These are phyloP conservation scores for Camponotus pennsylvanicus DNA, from an alignment of 1,140 invertebrate genomes.

Conservation along the genomic window DNA sequence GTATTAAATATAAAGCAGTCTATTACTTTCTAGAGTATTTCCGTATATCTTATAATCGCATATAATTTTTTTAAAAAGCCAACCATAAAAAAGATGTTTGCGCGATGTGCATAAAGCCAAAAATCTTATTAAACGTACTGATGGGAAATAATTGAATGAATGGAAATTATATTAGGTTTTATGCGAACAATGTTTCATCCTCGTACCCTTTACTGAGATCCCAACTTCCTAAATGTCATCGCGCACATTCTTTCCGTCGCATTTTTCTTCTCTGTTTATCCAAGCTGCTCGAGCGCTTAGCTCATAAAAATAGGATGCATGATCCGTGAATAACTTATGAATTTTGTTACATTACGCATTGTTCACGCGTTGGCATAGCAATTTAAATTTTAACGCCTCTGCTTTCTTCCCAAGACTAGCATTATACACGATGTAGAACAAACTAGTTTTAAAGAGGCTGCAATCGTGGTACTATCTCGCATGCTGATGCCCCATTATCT, in stretches of 20 bases:
- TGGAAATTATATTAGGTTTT: background rate
- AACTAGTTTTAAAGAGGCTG: conserved; percentile 33
- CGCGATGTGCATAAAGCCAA: background rate
- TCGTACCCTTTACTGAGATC: conserved; percentile 25
- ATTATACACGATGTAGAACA: background rate
- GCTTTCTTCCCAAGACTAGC: background rate
- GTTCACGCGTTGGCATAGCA: conserved; percentile 29
- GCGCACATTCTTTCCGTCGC: background rate
- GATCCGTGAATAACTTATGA: conserved; percentile 13
- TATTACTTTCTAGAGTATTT: background rate
- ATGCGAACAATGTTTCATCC: conserved; percentile 18
- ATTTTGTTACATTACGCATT: conserved; percentile 4
- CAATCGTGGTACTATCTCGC: background rate
- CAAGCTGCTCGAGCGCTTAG: background rate
- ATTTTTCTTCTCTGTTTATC: conserved; percentile 39
- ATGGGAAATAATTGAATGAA: background rate
- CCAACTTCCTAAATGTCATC: conserved; percentile 1
- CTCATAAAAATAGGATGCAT: conserved; percentile 39
- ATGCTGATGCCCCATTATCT: conserved; percentile 23
- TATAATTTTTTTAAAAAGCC: background rate
- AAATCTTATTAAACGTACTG: background rate
- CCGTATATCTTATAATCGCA: background rate
- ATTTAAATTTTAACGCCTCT: background rate
- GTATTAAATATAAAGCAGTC: background rate
- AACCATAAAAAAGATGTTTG: background rate